Percentiles rank a stretch among this genome's conserved stretches.
Conservation (phyloP, 2,113 vertebrate species). For the Melanocharis versteri region DNA sequence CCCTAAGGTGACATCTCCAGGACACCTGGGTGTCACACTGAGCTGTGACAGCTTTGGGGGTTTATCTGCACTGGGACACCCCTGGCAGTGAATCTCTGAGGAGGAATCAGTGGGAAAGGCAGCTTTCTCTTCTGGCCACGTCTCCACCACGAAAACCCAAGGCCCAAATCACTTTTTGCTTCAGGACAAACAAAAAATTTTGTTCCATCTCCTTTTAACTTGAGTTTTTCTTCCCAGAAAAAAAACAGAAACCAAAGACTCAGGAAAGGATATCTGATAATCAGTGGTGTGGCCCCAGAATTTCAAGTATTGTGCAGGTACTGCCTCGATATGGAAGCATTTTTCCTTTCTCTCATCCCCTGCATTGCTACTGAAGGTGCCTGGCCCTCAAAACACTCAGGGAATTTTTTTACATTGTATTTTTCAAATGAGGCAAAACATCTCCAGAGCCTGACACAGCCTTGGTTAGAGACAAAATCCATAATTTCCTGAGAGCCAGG, state of each 20-base stretch:
- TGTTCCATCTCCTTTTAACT: neutral
- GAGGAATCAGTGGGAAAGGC: accelerated
- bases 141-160: accelerated
- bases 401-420: neutral
- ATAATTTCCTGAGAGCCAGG: neutral
- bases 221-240: neutral
- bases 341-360: neutral
- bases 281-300: neutral
- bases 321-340: neutral
- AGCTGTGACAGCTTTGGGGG: neutral
- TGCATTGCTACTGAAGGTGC: neutral
- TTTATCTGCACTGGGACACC: neutral
- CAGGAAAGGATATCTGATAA: neutral
- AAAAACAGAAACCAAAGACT: too few species aligned
- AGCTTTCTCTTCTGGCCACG: accelerated
- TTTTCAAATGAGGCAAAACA: neutral
- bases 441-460: neutral
- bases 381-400: neutral
- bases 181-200: neutral
- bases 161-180: neutral
- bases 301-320: neutral
- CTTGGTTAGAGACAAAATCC: neutral
- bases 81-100: accelerated
- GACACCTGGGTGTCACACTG: neutral
- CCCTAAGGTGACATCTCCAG: neutral